Evolutionary conservation across 2,888 invertebrate genomes (phyloP).

Genomic region (Pristionchus maxplancki): DNA sequence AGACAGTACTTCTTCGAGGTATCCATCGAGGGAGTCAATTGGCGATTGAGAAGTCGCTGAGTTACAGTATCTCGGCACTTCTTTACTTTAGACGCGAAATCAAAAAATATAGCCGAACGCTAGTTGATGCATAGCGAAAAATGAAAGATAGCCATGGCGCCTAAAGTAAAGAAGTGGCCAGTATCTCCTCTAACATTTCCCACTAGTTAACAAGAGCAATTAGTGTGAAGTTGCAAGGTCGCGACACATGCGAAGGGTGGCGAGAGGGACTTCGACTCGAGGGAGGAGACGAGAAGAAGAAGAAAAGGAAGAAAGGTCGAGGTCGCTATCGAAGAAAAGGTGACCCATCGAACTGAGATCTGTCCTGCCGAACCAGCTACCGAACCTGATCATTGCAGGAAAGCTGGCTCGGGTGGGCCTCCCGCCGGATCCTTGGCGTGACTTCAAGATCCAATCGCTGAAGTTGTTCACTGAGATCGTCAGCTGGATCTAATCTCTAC

Average conservation of each 20-base stretch:
- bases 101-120: not conserved
- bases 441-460: constrained; percentile 45
- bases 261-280: constrained; percentile 9
- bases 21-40: not conserved
- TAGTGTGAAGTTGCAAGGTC: constrained; percentile 46
- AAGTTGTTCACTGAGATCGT: constrained; percentile 46
- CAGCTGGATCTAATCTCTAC: constrained; percentile 31
- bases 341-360: not conserved
- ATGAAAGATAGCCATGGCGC: too few relatives aligned
- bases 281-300: constrained; percentile 1
- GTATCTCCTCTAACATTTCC: not conserved
- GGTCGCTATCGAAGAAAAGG: constrained; percentile 35
- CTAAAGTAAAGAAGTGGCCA: too few relatives aligned
- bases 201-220: not conserved
- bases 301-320: constrained; percentile 18
- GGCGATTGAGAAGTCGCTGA: not conserved
- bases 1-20: constrained; percentile 49
- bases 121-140: not conserved
- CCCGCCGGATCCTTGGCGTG: constrained; percentile 50
- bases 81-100: not conserved
- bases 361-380: not conserved
- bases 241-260: not conserved
- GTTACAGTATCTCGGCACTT: not conserved
- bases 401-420: constrained; percentile 50
- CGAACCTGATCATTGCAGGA: not conserved